Base-by-base conservation (phyloP, 1,140 invertebrate genomes). In the Chrysoperla carnea region DNA sequence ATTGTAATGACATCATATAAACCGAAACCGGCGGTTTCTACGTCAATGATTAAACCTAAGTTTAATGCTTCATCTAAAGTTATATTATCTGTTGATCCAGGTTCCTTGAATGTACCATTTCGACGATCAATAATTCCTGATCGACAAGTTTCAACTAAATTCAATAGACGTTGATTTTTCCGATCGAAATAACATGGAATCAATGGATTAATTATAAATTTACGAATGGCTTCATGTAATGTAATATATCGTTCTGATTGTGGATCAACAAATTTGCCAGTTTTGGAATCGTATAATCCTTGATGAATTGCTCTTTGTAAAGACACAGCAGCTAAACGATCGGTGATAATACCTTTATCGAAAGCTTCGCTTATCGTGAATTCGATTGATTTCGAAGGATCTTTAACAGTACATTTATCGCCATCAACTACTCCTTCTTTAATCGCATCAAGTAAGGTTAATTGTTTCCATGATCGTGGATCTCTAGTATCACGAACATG, bases 291-390 rank as follows among this genome's bases (percentile, higher is more conserved):
- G 54, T 90, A 90, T 0, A 88, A 60, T 3, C 87, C 87, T 63
- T 88, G 81, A 59, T 89, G 84, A 37, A 92, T 76, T 1, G 84
- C 82, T 58, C 81, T 68, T 55, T 91, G 88, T 28, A 93, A 56
- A 6, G 85, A 88, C n/a, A 90, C 70, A 1, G 83, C 72, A 3
- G 79, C 78, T 60, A 79, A 80, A 45, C 75, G 81, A 56, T 90
- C 86, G 43, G 84, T 67, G 11, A 90, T 67, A 37, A 88, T 68
- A 39, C 83, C 84, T 43, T 74, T 69, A 54, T 87, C 76, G 48
- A 89, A 81, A 4, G 86, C 85, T 59, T 88, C 78, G 38, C 70
- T 69, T 17, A 93, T 61, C n/a, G 74, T 73, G 31, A 90, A 70
- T 48, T 80, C 74, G 40, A 68, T 63, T 12, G 31, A 33, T 52